Base-by-base conservation (phyloP, 2,797 vertebrate genomes). In the Channa striata region DNA sequence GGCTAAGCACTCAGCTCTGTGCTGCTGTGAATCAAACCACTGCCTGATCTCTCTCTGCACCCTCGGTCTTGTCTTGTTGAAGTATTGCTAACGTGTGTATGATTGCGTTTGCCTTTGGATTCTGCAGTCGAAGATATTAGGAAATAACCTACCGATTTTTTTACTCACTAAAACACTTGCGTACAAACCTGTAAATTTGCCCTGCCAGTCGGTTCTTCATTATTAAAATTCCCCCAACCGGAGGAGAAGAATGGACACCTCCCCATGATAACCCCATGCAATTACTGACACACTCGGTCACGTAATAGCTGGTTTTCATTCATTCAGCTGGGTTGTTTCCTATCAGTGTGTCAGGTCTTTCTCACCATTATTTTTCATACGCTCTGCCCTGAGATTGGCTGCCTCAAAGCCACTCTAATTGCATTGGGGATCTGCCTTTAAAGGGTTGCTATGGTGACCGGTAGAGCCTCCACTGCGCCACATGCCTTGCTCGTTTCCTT, bases 401-500 rank as follows among this genome's bases (percentile, higher is more conserved):
- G 83, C 87, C 87, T 91, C 88, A 91, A 93, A 93, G 87, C 80
- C 57, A 70, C 83, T 90, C 83, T 93, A 93, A 95, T 93, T 94
- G 91, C 91, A 92, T 91, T 79, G 82, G 92, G 89, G 90, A 93
- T 90, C 76, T 85, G 92, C 89, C 91, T 92, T 93, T 93, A 92
- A 91, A 89, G 86, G 82, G 94, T 95, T 94, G 93, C 93, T 83
- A 95, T 95, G 93, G 93, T 90, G 91, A 95, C 92, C 51, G 17
- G 70, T 77, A 77, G 90, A 93, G 83, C 87, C 87, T 85, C 86
- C 77, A 64, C 85, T 37, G 50, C 52, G 76, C 73, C 72, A 60
- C 81, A 67, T 75, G 59, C 68, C 77, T 89, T 19, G 50, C 77
- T 88, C 20, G 9, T 87, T 77, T 68, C 78, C 74, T 74, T 76